Evolutionary conservation across 92 coral and sea anemone species (phyloP).

Genomic region (Zoanthus gigantus): DNA sequence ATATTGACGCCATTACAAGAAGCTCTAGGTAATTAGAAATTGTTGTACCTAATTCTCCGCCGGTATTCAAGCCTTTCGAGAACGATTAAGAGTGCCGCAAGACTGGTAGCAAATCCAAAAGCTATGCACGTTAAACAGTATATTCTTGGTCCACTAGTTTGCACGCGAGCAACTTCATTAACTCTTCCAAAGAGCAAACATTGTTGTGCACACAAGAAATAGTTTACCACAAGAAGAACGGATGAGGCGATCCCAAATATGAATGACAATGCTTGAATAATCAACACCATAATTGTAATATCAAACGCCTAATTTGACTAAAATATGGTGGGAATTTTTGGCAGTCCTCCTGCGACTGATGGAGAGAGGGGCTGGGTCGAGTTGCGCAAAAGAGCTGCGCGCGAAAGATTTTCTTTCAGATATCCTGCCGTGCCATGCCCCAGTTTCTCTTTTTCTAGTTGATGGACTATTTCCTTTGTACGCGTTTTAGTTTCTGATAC

Average conservation of each 20-base stretch:
- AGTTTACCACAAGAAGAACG: constrained; percentile 1
- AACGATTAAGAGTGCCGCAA: background rate
- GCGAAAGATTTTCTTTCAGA: background rate
- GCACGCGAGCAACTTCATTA: constrained; percentile 24
- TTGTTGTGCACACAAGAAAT: constrained; percentile 28
- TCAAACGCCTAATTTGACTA: background rate
- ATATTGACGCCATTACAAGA: too few species aligned
- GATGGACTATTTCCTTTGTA: too few species aligned
- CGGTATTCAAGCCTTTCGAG: background rate
- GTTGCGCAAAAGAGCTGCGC: constrained; percentile 40
- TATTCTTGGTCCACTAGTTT: constrained; percentile 16
- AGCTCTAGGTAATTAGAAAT: too few species aligned
- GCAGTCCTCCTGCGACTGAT: background rate
- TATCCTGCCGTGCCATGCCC: too few species aligned
- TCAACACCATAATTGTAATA: background rate
- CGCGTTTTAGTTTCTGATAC: too few species aligned
- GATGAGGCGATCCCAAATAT: background rate
- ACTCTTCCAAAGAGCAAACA: constrained; percentile 21
- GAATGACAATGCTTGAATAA: background rate
- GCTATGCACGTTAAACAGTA: constrained; percentile 14
- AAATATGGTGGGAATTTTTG: too few species aligned
- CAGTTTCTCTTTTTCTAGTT: too few species aligned
- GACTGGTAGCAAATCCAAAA: background rate
- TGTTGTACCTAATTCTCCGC: constrained; percentile 5
- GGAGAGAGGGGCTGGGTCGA: constrained; percentile 18